Evolutionary conservation across 1,140 invertebrate genomes (phyloP).

Genomic region (Lepidurus packardi): DNA sequence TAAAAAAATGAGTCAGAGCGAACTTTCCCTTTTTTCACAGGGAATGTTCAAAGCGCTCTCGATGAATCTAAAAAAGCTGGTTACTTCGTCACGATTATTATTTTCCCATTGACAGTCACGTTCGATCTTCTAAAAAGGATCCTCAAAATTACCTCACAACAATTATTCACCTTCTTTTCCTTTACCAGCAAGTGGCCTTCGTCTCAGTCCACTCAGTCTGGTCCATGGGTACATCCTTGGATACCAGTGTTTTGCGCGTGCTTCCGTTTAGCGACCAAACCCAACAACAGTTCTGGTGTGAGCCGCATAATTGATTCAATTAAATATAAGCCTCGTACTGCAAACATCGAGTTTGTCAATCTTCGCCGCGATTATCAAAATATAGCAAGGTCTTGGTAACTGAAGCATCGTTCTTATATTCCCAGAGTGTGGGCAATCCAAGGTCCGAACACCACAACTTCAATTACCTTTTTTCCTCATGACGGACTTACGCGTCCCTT

Average conservation of each 20-base stretch:
- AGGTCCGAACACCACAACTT: background rate
- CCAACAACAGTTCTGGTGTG: background rate
- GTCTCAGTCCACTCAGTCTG: background rate
- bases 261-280: background rate
- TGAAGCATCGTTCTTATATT: background rate
- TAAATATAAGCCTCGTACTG: background rate
- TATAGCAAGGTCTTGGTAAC: background rate
- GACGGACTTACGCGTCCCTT: background rate
- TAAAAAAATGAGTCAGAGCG: background rate
- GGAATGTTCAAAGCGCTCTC: background rate
- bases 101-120: constrained; percentile 18
- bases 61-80: background rate
- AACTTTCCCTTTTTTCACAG: constrained; percentile 11
- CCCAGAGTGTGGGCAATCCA: background rate
- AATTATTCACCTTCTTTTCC: background rate
- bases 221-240: background rate
- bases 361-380: background rate
- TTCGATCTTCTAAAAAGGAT: constrained; percentile 4
- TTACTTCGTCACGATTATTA: background rate
- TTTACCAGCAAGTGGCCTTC: background rate
- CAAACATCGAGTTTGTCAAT: background rate
- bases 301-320: background rate
- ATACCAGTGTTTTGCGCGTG: background rate
- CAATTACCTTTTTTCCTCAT: background rate
- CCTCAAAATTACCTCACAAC: background rate